A percentile compares a stretch with the other conserved stretches of the same genome.
These are phyloP conservation scores for Busseola fusca DNA, from an alignment of 2,888 invertebrate genomes.

Conservation along the genomic window DNA sequence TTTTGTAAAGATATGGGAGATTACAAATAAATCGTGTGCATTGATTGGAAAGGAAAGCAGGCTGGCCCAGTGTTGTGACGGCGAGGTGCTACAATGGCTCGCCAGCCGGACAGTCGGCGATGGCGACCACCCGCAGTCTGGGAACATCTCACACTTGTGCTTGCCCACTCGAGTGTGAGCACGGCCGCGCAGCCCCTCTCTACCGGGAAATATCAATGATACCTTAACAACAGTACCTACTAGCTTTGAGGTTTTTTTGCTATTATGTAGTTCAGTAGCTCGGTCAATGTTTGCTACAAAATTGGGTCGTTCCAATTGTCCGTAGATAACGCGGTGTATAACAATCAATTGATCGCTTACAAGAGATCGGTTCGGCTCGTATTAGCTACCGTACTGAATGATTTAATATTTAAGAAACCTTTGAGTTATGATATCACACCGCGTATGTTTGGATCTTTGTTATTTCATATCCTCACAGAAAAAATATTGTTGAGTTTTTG, in stretches of 20 bases:
- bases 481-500: slow-evolving; percentile 23
- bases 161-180: slow-evolving; percentile 80
- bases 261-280: slow-evolving; percentile 74
- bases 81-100: slow-evolving; percentile 71
- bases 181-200: slow-evolving; percentile 63
- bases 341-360: slow-evolving; percentile 72
- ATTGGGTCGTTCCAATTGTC: slow-evolving; percentile 81
- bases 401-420: slow-evolving; percentile 68
- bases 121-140: slow-evolving; percentile 82
- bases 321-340: slow-evolving; percentile 71
- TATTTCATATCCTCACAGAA: slow-evolving; percentile 21
- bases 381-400: slow-evolving; percentile 66
- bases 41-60: slow-evolving; percentile 61
- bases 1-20: slow-evolving; percentile 42
- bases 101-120: slow-evolving; percentile 33
- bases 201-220: slow-evolving; percentile 80
- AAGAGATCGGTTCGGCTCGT: slow-evolving; percentile 50
- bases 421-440: slow-evolving; percentile 69
- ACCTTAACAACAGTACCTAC: slow-evolving; percentile 65
- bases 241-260: slow-evolving; percentile 66
- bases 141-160: slow-evolving; percentile 70
- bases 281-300: slow-evolving; percentile 70
- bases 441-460: slow-evolving; percentile 52
- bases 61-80: slow-evolving; percentile 76
- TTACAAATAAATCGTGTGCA: slow-evolving; percentile 48